These are phyloP conservation scores for Hydra vulgaris DNA, from an alignment of 30 jellyfish, hydroid and myxozoan genomes.

Conservation along the genomic window DNA sequence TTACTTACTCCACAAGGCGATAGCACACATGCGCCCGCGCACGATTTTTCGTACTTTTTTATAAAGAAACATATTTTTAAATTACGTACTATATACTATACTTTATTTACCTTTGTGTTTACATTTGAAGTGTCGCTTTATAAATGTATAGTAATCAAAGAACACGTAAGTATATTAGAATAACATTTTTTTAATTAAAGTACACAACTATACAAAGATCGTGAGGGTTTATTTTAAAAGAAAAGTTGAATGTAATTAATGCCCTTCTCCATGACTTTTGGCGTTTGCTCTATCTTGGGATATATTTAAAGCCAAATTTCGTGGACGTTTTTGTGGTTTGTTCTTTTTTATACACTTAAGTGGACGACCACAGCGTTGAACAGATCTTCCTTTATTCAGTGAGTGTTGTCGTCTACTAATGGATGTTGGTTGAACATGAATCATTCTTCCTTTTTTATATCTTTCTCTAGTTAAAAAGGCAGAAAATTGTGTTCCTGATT, in stretches of 20 bases:
- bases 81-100: too few species aligned
- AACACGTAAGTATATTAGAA: too few species aligned
- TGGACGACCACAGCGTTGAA: neutral
- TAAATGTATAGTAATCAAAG: too few species aligned
- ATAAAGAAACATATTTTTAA: too few species aligned
- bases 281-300: neutral
- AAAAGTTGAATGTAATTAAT: neutral
- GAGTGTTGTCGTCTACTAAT: neutral
- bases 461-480: neutral
- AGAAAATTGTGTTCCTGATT: neutral
- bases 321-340: neutral
- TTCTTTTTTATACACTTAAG: neutral
- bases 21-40: too few species aligned
- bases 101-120: too few species aligned
- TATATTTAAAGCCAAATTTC: neutral
- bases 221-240: neutral
- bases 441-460: neutral
- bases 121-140: too few species aligned
- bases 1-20: too few species aligned
- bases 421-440: neutral
- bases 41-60: too few species aligned
- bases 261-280: neutral
- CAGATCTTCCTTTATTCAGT: neutral
- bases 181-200: too few species aligned
- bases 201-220: too few species aligned